phyloP scores from a whole-genome alignment of 2,797 vertebrate species.

The Trichosurus vulpecula region DNA sequence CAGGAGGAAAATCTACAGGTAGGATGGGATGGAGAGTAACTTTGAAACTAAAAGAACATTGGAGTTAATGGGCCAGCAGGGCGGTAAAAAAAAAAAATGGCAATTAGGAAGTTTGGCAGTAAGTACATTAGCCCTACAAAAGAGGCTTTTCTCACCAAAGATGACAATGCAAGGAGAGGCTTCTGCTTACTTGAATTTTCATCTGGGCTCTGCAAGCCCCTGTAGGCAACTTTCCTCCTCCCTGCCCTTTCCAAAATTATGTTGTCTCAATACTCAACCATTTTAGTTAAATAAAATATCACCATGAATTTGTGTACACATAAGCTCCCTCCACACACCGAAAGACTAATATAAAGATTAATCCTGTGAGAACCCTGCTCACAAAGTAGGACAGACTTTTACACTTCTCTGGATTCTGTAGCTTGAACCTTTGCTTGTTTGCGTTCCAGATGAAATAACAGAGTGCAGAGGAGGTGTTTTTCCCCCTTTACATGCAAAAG shows the following conservation, averaged over 20 bases:
- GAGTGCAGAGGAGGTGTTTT: neutral
- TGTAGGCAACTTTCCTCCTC: neutral
- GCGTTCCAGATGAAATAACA: slow-evolving; percentile 8
- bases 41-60: slow-evolving; percentile 44
- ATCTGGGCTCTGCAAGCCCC: neutral
- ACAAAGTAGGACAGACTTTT: slow-evolving; percentile 11
- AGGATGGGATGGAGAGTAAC: slow-evolving; percentile 53
- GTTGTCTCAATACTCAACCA: neutral
- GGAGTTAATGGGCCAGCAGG: slow-evolving; percentile 19
- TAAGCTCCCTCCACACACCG: neutral
- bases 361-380: slow-evolving; percentile 7
- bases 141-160: slow-evolving; percentile 32
- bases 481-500: neutral
- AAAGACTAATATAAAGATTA: neutral
- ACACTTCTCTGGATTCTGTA: neutral
- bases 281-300: slow-evolving; percentile 35
- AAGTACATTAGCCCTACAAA: slow-evolving; percentile 2
- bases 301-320: slow-evolving; percentile 32
- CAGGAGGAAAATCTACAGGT: slow-evolving; percentile 69
- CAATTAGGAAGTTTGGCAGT: slow-evolving; percentile 27
- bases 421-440: slow-evolving; percentile 16
- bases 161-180: slow-evolving; percentile 44
- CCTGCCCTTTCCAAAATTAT: slow-evolving; percentile 5
- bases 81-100: neutral
- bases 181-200: slow-evolving; percentile 11